Conservation (phyloP, 2,888 invertebrate genomes). For the Pyrrhosoma nymphula region DNA sequence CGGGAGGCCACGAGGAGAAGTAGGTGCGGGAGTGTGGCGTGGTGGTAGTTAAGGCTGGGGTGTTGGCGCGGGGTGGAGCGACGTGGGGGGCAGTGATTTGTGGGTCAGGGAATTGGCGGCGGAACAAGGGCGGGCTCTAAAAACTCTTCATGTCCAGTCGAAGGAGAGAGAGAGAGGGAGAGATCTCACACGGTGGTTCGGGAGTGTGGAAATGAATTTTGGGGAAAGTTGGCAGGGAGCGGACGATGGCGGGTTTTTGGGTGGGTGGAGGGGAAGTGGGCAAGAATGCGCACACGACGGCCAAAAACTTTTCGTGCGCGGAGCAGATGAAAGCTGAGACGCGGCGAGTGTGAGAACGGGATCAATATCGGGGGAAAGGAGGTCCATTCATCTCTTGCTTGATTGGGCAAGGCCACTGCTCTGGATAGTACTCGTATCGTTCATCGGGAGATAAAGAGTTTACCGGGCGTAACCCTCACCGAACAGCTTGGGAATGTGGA, state of each 20-base stretch:
- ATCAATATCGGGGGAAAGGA: neutral
- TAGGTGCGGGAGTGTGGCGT: neutral
- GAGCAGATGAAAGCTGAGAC: neutral
- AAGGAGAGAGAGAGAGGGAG: neutral
- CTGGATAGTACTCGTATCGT: too few species aligned
- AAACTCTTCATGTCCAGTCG: neutral
- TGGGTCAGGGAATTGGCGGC: constrained; percentile 28
- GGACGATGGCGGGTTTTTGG: neutral
- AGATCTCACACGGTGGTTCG: neutral
- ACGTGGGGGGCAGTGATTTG: neutral
- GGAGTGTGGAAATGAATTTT: neutral
- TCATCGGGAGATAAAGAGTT: neutral
- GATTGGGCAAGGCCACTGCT: neutral
- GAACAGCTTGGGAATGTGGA: neutral
- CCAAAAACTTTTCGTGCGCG: neutral
- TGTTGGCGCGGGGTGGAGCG: neutral
- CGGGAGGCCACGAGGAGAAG: neutral
- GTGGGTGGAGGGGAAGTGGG: neutral
- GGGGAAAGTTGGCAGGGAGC: neutral
- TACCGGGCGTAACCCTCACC: neutral
- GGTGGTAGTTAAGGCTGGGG: neutral
- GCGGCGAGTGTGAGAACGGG: neutral
- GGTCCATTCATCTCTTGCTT: neutral
- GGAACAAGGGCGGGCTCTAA: neutral
- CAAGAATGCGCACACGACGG: neutral